These are phyloP conservation scores for Monochamus saltuarius DNA, from an alignment of 1,140 invertebrate species.

Conservation along the genomic window DNA sequence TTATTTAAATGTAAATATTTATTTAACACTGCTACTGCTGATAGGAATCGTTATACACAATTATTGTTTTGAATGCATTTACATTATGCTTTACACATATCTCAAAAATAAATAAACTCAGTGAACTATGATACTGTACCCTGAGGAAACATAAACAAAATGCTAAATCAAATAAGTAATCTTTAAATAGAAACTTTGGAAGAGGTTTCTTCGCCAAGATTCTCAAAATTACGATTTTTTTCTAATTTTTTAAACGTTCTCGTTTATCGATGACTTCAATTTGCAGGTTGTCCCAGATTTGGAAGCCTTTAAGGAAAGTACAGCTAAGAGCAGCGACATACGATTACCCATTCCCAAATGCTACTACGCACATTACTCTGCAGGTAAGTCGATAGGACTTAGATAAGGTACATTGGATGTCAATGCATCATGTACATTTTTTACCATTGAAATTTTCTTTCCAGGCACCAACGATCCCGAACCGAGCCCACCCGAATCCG, in stretches of 20 bases:
- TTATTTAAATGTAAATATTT: not conserved
- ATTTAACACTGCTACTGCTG: not conserved
- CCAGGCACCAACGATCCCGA: slow-evolving; percentile 52
- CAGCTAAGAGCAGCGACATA: slow-evolving; percentile 45
- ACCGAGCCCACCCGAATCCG: slow-evolving; percentile 60
- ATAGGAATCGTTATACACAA: not conserved
- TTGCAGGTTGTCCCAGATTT: slow-evolving; percentile 66
- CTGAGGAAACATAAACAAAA: too few species aligned
- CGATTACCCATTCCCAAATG: slow-evolving; percentile 63
- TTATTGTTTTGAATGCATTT: too few species aligned
- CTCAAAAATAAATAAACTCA: too few species aligned
- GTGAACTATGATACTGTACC: too few species aligned
- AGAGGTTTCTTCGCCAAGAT: too few species aligned
- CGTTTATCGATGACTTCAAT: too few species aligned
- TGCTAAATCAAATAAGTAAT: too few species aligned
- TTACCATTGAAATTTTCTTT: not conserved
- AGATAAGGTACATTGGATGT: not conserved
- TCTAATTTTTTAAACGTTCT: too few species aligned
- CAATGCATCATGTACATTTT: not conserved
- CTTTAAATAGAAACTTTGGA: too few species aligned
- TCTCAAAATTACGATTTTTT: too few species aligned
- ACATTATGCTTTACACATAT: too few species aligned
- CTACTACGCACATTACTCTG: slow-evolving; percentile 65
- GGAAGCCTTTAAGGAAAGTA: slow-evolving; percentile 56
- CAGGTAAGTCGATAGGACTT: slow-evolving; percentile 33